Conservation (phyloP, 1,140 invertebrate genomes). For the Cherax destructor region DNA sequence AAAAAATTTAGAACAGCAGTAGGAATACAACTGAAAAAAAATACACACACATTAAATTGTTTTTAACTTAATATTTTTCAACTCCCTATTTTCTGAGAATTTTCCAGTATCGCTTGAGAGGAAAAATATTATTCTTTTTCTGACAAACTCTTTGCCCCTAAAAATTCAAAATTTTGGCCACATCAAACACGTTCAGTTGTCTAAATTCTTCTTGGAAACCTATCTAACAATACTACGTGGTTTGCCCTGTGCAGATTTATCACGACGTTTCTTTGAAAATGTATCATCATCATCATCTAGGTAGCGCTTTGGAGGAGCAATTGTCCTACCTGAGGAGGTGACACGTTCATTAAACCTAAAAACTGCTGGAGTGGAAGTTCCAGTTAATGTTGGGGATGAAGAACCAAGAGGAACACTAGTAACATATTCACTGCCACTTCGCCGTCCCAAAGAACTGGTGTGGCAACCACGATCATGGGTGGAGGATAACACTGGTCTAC, state of each 20-base stretch:
- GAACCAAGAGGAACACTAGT: not conserved
- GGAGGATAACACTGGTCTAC: not conserved
- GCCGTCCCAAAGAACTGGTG: constrained; percentile 14
- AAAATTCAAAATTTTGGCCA: not conserved
- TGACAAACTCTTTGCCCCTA: not conserved
- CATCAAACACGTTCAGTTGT: not conserved
- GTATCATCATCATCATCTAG: constrained; percentile 47
- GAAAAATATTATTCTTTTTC: not conserved
- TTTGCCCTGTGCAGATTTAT: constrained; percentile 36
- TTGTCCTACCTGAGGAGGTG: constrained; percentile 53
- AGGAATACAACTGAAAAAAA: too few species aligned
- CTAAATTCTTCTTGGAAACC: not conserved
- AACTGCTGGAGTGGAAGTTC: constrained; percentile 38
- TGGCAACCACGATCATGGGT: not conserved
- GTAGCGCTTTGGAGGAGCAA: constrained; percentile 58
- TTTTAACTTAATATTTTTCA: too few species aligned
- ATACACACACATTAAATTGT: too few species aligned
- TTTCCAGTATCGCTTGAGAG: not conserved
- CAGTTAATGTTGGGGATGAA: constrained; percentile 20
- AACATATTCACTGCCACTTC: not conserved
- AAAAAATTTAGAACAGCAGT: too few species aligned
- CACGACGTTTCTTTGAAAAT: constrained; percentile 43
- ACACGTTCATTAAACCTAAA: constrained; percentile 60
- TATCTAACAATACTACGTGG: constrained; percentile 47
- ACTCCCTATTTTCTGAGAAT: too few species aligned